A percentile compares a stretch with the other conserved stretches of the same genome.
Evolutionary conservation across 2,888 invertebrate species (phyloP).

Genomic region (Dynastes maya): DNA sequence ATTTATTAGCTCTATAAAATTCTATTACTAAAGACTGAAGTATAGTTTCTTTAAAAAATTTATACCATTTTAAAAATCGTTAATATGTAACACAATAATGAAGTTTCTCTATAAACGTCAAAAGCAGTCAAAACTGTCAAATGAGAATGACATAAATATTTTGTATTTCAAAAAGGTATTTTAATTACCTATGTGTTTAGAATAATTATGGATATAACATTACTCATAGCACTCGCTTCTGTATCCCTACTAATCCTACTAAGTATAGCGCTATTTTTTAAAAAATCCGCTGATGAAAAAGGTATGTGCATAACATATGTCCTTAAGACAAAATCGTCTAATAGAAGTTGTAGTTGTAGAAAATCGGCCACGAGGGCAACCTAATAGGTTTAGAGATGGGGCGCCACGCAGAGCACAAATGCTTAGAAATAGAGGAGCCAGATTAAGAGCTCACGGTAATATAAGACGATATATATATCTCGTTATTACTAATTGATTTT

Average conservation of each 20-base stretch:
- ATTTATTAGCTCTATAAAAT: no score
- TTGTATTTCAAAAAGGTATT: slow-evolving; percentile 11
- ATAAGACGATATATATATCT: no score
- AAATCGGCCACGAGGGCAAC: slow-evolving; percentile 61
- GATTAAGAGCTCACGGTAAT: slow-evolving; percentile 76
- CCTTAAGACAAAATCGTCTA: not conserved
- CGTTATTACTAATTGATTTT: not conserved
- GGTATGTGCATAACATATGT: slow-evolving; percentile 46
- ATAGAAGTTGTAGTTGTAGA: slow-evolving; percentile 48
- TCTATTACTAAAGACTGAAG: no score
- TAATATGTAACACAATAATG: no score
- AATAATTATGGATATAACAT: slow-evolving; percentile 69
- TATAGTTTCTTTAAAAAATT: no score
- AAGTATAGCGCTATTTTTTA: slow-evolving; percentile 67
- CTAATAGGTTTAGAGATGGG: slow-evolving; percentile 70
- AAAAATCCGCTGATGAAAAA: slow-evolving; percentile 56
- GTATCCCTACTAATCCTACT: slow-evolving; percentile 67
- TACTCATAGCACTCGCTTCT: slow-evolving; percentile 70
- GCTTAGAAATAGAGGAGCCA: slow-evolving; percentile 80
- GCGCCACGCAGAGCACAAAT: slow-evolving; percentile 81
- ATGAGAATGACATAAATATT: slow-evolving; percentile 30
- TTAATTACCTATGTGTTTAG: not conserved
- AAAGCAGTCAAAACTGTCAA: slow-evolving; percentile 25
- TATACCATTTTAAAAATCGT: not conserved
- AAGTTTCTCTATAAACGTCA: not conserved